Percentiles rank a stretch among this genome's conserved stretches.
These are phyloP conservation scores for Parus major DNA, from an alignment of 2,113 vertebrate species.

Conservation along the genomic window DNA sequence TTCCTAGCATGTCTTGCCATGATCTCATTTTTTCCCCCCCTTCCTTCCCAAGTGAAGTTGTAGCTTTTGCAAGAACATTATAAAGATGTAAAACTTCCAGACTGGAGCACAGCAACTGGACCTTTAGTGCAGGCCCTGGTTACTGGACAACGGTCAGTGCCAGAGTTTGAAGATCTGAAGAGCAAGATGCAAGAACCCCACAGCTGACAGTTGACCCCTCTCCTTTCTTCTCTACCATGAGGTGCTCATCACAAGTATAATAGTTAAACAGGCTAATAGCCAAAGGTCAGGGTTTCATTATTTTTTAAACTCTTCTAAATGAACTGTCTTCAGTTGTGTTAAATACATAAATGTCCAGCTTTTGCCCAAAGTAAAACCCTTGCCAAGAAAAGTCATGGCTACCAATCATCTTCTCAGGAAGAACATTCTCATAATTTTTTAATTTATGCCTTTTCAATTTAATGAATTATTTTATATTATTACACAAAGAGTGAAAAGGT, in stretches of 20 bases:
- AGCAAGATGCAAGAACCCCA: not conserved
- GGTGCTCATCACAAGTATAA: not conserved
- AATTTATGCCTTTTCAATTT: not conserved
- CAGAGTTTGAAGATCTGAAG: not conserved
- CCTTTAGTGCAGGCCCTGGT: not conserved
- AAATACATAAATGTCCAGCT: not conserved
- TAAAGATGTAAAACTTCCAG: not conserved
- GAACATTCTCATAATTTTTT: not conserved
- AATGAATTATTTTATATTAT: not conserved
- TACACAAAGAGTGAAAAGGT: not conserved
- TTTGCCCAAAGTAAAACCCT: not conserved
- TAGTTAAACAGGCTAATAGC: not conserved
- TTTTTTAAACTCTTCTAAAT: not conserved
- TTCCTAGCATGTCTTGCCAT: not conserved
- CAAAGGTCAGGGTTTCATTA: not conserved
- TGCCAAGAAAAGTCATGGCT: not conserved
- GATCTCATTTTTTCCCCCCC: not conserved
- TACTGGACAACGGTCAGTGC: not conserved
- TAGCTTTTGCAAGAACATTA: not conserved
- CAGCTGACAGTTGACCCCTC: no score
- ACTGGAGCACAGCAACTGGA: rapidly evolving
- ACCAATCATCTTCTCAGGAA: not conserved
- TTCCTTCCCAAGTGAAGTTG: not conserved
- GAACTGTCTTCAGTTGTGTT: not conserved
- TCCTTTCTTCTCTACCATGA: not conserved